phyloP scores from a whole-genome alignment of 2,113 vertebrate species.

The Beaufortia kweichowensis region DNA sequence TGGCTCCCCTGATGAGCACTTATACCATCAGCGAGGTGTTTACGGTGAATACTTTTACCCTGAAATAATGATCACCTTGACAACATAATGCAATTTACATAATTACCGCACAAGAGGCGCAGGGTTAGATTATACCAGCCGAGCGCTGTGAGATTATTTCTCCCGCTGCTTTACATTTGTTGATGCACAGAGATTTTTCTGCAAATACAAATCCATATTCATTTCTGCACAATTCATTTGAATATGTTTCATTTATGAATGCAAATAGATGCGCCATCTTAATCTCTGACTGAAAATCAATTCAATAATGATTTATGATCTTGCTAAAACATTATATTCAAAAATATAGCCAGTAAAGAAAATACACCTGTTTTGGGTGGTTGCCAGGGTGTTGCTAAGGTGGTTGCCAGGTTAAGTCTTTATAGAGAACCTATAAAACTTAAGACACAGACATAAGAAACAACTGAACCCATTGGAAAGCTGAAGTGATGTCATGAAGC shows the following conservation, averaged over 20 bases:
- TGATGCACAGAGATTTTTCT: not conserved
- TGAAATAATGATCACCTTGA: constrained; percentile 31
- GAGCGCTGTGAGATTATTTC: not conserved
- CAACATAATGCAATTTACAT: constrained; percentile 22
- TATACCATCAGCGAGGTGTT: constrained; percentile 14
- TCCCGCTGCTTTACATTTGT: constrained; percentile 1
- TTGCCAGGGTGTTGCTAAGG: too few relatives aligned
- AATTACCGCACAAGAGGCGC: constrained; percentile 1
- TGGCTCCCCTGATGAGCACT: constrained; percentile 2
- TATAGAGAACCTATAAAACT: too few relatives aligned
- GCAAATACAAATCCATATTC: not conserved
- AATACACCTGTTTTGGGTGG: too few relatives aligned
- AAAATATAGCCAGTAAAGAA: too few relatives aligned
- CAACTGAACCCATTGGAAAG: too few relatives aligned
- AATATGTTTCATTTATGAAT: not conserved
- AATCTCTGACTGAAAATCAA: not conserved
- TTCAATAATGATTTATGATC: too few relatives aligned
- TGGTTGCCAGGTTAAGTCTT: too few relatives aligned
- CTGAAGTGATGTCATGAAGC: too few relatives aligned
- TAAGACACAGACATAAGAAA: too few relatives aligned
- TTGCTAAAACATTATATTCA: too few relatives aligned
- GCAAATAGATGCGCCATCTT: not conserved
- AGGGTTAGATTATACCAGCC: not conserved
- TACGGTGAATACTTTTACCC: constrained; percentile 4
- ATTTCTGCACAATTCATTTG: not conserved